These are phyloP conservation scores for Pachycephala philippinensis DNA, from an alignment of 2,113 vertebrate species.

Conservation along the genomic window DNA sequence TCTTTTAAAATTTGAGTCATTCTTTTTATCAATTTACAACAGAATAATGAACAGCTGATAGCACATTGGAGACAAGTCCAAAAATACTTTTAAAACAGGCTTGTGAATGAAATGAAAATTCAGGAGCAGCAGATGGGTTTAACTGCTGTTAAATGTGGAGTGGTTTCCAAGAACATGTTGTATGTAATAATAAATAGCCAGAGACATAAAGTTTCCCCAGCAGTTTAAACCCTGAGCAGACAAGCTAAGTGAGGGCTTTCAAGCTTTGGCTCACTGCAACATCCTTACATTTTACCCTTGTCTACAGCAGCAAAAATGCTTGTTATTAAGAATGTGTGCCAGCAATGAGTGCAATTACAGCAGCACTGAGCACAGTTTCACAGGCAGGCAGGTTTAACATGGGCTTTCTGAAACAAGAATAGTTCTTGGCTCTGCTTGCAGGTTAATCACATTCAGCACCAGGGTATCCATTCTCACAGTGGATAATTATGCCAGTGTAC, in stretches of 20 bases:
- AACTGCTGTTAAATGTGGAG: slow-evolving; percentile 63
- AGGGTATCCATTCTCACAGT: not conserved
- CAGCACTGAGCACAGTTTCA: not conserved
- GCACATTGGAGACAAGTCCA: slow-evolving; percentile 19
- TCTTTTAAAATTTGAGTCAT: not conserved
- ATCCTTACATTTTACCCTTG: not conserved
- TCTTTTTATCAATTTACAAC: not conserved
- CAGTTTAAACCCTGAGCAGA: not conserved
- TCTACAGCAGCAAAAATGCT: not conserved
- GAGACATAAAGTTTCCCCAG: slow-evolving; percentile 32
- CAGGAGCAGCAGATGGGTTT: slow-evolving; percentile 69
- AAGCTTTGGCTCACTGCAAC: not conserved
- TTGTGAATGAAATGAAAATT: slow-evolving; percentile 53
- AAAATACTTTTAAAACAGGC: slow-evolving; percentile 32
- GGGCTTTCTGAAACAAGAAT: not conserved
- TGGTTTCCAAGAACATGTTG: slow-evolving; percentile 73
- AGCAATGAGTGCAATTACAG: not conserved
- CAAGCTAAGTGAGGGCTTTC: not conserved
- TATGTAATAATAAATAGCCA: slow-evolving; percentile 50
- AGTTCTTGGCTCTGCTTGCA: slow-evolving; percentile 8
- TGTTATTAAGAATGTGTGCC: not conserved
- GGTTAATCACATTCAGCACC: slow-evolving; percentile 33
- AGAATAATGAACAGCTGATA: slow-evolving; percentile 32
- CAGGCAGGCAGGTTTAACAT: not conserved
- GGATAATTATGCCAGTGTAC: not conserved